A percentile compares a stretch with the other conserved stretches of the same genome.
Evolutionary conservation across 2,888 invertebrate genomes (phyloP).

Genomic region (Scaeva pyrastri): DNA sequence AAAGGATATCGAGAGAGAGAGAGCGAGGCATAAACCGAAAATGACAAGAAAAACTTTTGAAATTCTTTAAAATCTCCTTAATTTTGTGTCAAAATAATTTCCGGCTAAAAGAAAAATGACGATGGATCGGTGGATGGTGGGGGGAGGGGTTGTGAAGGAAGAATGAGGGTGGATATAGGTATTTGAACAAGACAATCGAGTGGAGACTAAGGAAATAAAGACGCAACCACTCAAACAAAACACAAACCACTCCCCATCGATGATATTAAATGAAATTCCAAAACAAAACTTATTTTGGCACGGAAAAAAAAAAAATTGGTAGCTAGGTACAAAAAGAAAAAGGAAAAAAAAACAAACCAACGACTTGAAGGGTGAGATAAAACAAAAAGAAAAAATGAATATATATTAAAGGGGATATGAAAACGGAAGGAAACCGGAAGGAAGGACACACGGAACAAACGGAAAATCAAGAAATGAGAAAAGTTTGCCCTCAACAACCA

Average conservation of each 20-base stretch:
- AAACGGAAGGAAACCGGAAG: constrained; percentile 75
- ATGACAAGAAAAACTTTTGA: constrained; percentile 41
- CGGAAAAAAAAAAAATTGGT: constrained; percentile 6
- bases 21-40: constrained; percentile 19
- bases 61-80: constrained; percentile 43
- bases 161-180: background rate
- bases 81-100: constrained; percentile 72
- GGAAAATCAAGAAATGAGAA: constrained; percentile 76
- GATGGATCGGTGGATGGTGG: background rate
- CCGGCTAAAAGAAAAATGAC: constrained; percentile 18
- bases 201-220: constrained; percentile 25
- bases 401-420: constrained; percentile 52
- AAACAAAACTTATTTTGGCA: constrained; percentile 67
- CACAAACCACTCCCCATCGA: constrained; percentile 45
- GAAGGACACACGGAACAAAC: constrained; percentile 76
- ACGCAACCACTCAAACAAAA: constrained; percentile 10
- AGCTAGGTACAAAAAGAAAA: background rate
- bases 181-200: constrained; percentile 47
- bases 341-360: background rate
- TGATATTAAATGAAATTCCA: constrained; percentile 74
- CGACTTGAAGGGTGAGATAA: constrained; percentile 24
- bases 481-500: constrained; percentile 71
- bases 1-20: constrained; percentile 2
- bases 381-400: constrained; percentile 25
- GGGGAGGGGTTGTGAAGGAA: no score